phyloP scores from a whole-genome alignment of 2,113 vertebrate species.

The Pituophis catenifer region DNA sequence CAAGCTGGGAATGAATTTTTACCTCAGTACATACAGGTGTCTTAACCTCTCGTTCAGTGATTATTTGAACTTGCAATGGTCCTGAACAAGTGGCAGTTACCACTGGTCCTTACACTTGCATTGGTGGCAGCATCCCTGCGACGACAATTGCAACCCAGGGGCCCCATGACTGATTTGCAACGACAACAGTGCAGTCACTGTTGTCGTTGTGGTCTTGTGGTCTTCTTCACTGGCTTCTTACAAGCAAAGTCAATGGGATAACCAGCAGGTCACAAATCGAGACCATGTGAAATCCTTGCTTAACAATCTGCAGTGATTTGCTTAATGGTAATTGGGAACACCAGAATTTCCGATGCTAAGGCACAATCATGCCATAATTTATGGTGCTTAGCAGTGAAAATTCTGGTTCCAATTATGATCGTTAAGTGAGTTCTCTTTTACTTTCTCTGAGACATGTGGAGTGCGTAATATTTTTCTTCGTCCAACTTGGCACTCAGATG shows the following conservation, averaged over 20 bases:
- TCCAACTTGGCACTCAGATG: background rate
- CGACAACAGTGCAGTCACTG: background rate
- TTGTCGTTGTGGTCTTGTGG: too few species aligned
- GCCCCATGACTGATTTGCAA: background rate
- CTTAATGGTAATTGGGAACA: background rate
- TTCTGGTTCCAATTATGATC: background rate
- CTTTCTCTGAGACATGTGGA: background rate
- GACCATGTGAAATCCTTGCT: background rate
- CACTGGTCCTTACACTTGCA: background rate
- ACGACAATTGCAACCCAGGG: background rate
- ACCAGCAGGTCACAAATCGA: background rate
- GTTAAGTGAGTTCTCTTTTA: background rate
- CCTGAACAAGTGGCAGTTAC: background rate
- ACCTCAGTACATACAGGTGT: background rate
- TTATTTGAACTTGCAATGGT: background rate
- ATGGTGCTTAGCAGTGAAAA: background rate
- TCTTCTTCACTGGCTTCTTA: background rate
- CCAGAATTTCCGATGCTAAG: background rate
- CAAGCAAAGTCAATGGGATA: background rate
- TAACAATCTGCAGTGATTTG: background rate
- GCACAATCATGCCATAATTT: background rate
- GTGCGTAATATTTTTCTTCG: background rate
- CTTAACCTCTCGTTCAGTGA: background rate
- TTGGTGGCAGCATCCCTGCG: background rate
- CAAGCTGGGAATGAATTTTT: background rate